phyloP scores from a whole-genome alignment of 2,888 invertebrate species.

The Gandaritis pyraliata region DNA sequence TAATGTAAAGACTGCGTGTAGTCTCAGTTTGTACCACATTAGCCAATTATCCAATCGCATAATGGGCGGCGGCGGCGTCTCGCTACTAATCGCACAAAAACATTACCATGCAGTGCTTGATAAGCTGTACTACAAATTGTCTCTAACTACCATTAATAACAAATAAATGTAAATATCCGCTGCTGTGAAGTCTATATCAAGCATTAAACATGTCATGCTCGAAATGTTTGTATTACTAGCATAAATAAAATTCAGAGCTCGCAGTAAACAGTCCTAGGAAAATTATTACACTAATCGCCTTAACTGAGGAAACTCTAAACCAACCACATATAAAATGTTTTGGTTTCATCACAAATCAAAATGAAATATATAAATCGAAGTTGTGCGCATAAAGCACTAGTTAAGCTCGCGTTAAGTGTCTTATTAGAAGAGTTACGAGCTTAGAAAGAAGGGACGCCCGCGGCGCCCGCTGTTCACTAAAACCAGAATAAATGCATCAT shows the following conservation, averaged over 20 bases:
- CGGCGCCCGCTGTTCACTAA: slow-evolving; percentile 67
- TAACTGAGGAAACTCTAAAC: slow-evolving; percentile 58
- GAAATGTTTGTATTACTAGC: slow-evolving; percentile 39
- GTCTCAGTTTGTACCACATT: slow-evolving; percentile 31
- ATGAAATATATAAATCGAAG: slow-evolving; percentile 72
- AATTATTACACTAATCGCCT: slow-evolving; percentile 65
- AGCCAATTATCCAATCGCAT: slow-evolving; percentile 36
- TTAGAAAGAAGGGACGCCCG: slow-evolving; percentile 75
- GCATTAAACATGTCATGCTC: slow-evolving; percentile 39
- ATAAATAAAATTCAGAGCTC: slow-evolving; percentile 46
- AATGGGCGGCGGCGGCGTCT: slow-evolving; percentile 29
- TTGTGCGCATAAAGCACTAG: slow-evolving; percentile 71
- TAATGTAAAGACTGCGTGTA: slow-evolving; percentile 15
- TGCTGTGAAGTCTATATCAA: slow-evolving; percentile 36
- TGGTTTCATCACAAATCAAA: slow-evolving; percentile 73
- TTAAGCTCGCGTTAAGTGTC: slow-evolving; percentile 75
- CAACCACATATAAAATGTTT: slow-evolving; percentile 55
- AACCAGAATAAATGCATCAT: slow-evolving; percentile 74
- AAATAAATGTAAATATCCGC: slow-evolving; percentile 43
- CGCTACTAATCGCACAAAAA: slow-evolving; percentile 55
- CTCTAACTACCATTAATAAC: slow-evolving; percentile 53
- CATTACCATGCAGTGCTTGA: slow-evolving; percentile 49
- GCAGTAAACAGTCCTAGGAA: slow-evolving; percentile 48
- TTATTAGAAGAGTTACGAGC: slow-evolving; percentile 79
- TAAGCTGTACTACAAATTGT: slow-evolving; percentile 63